A percentile compares a stretch with the other conserved stretches of the same genome.
Evolutionary conservation across 2,888 invertebrate genomes (phyloP).

Genomic region (Colletes collaris): DNA sequence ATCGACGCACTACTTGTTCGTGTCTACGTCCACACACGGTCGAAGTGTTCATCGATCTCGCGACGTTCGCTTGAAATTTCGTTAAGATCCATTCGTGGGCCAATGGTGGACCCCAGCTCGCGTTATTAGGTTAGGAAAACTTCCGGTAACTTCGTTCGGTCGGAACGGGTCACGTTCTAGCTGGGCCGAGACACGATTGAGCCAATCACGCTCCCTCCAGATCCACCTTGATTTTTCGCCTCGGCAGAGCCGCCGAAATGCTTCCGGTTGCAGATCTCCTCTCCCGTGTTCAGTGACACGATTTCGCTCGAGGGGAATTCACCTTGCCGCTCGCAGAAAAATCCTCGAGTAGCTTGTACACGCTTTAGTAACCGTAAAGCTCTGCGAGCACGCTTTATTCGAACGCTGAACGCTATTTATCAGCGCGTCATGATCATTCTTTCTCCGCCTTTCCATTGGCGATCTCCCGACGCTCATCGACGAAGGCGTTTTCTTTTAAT

Average conservation of each 20-base stretch:
- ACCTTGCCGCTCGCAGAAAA: constrained; percentile 2
- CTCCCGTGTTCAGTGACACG: constrained; percentile 34
- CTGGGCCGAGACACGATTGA: constrained; percentile 48
- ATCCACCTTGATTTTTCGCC: constrained; percentile 53
- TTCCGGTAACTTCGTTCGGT: constrained; percentile 73
- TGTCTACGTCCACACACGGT: background rate
- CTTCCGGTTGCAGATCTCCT: constrained; percentile 48
- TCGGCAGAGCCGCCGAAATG: constrained; percentile 39
- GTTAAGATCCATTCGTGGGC: constrained; percentile 34
- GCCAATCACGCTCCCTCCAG: constrained; percentile 48
- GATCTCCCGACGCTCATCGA: background rate
- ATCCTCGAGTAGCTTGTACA: background rate
- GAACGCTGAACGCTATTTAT: constrained; percentile 5
- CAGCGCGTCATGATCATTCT: constrained; percentile 3
- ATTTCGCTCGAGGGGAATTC: constrained; percentile 9
- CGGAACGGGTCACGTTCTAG: constrained; percentile 65
- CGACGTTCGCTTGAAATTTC: constrained; percentile 43
- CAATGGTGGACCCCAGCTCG: constrained; percentile 11
- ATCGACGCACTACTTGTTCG: no score
- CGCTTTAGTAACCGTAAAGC: constrained; percentile 15
- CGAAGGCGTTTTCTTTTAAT: background rate
- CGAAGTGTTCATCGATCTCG: constrained; percentile 11
- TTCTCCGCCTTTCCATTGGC: background rate
- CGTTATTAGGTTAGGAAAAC: constrained; percentile 76
- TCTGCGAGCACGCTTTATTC: constrained; percentile 4